Evolutionary conservation across 2,888 invertebrate genomes (phyloP).

Genomic region (Caenorhabditis macrosperma): DNA sequence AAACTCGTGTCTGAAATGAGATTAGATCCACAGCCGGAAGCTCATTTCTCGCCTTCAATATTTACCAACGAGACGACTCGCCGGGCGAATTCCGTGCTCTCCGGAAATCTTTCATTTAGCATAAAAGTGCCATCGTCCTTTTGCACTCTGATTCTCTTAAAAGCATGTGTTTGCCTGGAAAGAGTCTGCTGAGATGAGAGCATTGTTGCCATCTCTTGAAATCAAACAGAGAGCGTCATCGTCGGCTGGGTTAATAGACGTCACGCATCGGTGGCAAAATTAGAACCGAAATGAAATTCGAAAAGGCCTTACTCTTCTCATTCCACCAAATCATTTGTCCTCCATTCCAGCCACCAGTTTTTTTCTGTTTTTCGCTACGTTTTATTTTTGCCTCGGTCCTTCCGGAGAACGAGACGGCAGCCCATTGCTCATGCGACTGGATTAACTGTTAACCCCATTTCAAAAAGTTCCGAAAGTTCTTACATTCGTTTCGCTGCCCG

Average conservation of each 20-base stretch:
- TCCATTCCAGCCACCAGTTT: background rate
- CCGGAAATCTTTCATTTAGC: conserved; percentile 35
- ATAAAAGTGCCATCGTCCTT: conserved; percentile 35
- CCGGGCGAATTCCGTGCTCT: background rate
- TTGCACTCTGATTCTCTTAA: conserved; percentile 16
- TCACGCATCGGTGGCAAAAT: conserved; percentile 38
- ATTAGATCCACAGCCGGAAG: background rate
- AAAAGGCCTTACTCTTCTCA: conserved; percentile 4
- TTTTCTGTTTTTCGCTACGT: conserved; percentile 3
- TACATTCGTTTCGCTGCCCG: conserved; percentile 16
- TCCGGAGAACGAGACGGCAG: background rate
- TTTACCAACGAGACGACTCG: background rate
- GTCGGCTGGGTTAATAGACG: conserved; percentile 35
- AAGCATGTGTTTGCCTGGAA: background rate
- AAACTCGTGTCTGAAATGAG: background rate
- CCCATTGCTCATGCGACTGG: conserved; percentile 37
- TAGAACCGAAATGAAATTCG: conserved; percentile 43
- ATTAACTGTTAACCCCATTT: conserved; percentile 47
- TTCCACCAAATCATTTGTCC: conserved; percentile 18
- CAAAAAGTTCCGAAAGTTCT: conserved; percentile 21
- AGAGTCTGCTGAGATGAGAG: background rate
- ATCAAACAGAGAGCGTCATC: conserved; percentile 18
- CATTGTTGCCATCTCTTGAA: conserved; percentile 22
- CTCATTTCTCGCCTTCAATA: conserved; percentile 1
- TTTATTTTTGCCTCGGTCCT: background rate